Conservation (phyloP, 1,140 invertebrate species). For the Stegodyphus mimosarum region DNA sequence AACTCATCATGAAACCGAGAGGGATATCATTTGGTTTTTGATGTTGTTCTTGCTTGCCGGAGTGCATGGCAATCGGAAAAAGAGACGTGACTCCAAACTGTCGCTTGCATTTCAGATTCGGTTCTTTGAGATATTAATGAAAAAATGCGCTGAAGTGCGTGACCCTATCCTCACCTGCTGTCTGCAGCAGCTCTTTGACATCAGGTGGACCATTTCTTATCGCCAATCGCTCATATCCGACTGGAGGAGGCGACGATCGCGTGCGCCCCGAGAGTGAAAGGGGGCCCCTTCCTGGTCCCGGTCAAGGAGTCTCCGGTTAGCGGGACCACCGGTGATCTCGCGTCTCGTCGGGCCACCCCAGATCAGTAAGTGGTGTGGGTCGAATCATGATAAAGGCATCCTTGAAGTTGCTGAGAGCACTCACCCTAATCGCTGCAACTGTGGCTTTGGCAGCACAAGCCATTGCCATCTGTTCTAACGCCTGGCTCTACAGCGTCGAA, state of each 20-base stretch:
- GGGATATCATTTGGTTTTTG: not conserved
- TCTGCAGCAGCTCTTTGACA: not conserved
- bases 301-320: not conserved
- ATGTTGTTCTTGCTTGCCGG: not conserved
- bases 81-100: not conserved
- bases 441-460: conserved; percentile 75
- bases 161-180: not conserved
- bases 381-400: conserved; percentile 56
- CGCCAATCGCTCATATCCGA: no score
- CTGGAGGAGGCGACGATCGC: not conserved
- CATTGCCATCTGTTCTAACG: conserved; percentile 76
- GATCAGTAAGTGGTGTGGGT: not conserved
- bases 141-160: conserved; percentile 1
- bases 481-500: conserved; percentile 79
- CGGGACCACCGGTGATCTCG: not conserved
- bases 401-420: conserved; percentile 71
- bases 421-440: conserved; percentile 76
- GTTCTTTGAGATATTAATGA: not conserved
- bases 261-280: not conserved
- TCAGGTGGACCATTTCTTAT: not conserved
- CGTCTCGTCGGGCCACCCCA: not conserved
- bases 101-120: not conserved
- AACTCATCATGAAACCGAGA: conserved; percentile 3
- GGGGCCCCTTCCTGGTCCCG: no score
- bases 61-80: not conserved